A percentile compares a stretch with the other conserved stretches of the same genome.
Evolutionary conservation across 2,888 invertebrate genomes (phyloP).

Genomic region (Encarsia formosa): DNA sequence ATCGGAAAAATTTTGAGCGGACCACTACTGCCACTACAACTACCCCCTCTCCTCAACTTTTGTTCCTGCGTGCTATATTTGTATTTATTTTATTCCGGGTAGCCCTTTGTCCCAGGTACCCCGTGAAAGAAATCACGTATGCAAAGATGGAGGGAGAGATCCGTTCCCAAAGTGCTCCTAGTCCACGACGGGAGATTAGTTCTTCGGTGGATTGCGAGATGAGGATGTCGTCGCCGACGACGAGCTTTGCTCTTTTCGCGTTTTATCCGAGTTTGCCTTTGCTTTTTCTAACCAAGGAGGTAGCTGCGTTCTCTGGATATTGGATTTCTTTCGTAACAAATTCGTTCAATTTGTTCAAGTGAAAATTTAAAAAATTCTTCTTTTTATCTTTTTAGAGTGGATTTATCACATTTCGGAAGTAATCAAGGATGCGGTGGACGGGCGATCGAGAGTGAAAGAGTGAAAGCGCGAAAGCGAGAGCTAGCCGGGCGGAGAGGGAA

Average conservation of each 20-base stretch:
- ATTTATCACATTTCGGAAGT: too few species aligned
- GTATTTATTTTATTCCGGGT: conserved; percentile 46
- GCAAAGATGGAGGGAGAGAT: conserved; percentile 10
- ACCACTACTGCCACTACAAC: conserved; percentile 4
- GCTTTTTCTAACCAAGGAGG: too few species aligned
- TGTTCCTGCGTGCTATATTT: conserved; percentile 47
- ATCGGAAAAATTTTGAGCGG: too few species aligned
- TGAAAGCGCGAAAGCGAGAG: conserved; percentile 18
- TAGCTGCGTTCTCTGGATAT: too few species aligned
- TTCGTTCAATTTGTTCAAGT: too few species aligned
- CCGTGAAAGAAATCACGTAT: conserved; percentile 13
- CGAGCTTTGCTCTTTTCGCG: too few species aligned
- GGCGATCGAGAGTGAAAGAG: conserved; percentile 15
- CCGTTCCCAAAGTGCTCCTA: not conserved
- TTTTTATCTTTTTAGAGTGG: too few species aligned
- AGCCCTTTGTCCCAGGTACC: conserved; percentile 44
- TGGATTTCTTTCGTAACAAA: too few species aligned
- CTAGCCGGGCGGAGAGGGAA: conserved; percentile 15
- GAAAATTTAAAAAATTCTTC: too few species aligned
- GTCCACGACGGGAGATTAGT: not conserved
- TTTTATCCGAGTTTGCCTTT: too few species aligned
- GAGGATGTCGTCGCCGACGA: too few species aligned
- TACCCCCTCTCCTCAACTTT: conserved; percentile 14
- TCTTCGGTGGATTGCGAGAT: conserved; percentile 9
- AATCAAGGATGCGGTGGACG: too few species aligned